phyloP scores from a whole-genome alignment of 2,797 vertebrate species.

The Intellagama lesueurii region DNA sequence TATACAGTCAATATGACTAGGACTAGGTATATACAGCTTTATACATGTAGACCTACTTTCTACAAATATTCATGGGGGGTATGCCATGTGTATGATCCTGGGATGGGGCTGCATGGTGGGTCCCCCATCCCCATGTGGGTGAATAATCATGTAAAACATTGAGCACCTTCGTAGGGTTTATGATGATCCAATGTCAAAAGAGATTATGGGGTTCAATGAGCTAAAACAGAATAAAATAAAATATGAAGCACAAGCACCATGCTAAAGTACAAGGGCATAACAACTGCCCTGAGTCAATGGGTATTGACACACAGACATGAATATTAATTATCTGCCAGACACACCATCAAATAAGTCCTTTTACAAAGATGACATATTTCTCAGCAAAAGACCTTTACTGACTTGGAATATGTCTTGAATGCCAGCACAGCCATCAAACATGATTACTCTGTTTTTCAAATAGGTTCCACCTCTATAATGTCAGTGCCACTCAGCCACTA shows the following conservation, averaged over 20 bases:
- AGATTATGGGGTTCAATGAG: not conserved
- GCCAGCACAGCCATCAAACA: conserved; percentile 8
- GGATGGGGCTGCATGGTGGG: not conserved
- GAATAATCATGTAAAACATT: not conserved
- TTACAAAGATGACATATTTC: conserved; percentile 22
- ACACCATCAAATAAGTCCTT: conserved; percentile 3
- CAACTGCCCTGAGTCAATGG: not conserved
- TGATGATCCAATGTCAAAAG: not conserved
- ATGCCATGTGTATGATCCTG: not conserved
- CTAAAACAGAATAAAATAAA: not conserved
- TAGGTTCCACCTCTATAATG: conserved; percentile 23
- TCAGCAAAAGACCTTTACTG: conserved; percentile 20
- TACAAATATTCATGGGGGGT: not conserved
- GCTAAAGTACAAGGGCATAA: not conserved
- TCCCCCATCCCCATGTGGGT: not conserved
- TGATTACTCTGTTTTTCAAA: conserved; percentile 29
- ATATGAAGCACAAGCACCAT: not conserved
- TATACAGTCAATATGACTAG: too few species aligned
- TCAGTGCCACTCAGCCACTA: conserved; percentile 26
- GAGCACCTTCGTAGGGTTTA: not conserved
- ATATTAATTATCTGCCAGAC: conserved; percentile 16
- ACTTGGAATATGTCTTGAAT: conserved; percentile 16
- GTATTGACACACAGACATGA: not conserved
- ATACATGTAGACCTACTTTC: too few species aligned
- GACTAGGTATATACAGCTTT: too few species aligned